A percentile compares a stretch with the other conserved stretches of the same genome.
phyloP scores from a whole-genome alignment of 2,113 vertebrate species.

The Poicephalus meyeri region DNA sequence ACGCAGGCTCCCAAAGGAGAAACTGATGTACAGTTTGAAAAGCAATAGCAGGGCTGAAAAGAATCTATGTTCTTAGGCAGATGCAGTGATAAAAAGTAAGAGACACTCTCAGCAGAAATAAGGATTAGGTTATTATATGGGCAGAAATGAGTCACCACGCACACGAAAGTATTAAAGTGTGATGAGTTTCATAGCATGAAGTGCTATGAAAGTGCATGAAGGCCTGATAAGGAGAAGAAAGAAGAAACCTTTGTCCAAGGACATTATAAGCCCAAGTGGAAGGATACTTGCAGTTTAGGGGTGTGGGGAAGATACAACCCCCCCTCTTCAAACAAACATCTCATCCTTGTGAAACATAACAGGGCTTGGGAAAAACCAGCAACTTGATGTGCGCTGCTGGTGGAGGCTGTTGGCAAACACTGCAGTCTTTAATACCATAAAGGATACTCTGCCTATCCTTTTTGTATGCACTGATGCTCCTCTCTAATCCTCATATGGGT shows the following conservation, averaged over 20 bases:
- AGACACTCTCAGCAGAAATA: neutral
- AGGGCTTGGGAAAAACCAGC: neutral
- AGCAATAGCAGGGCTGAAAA: neutral
- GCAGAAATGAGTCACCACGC: neutral
- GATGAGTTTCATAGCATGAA: neutral
- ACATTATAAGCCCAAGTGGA: neutral
- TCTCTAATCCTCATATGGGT: neutral
- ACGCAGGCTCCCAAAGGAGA: neutral
- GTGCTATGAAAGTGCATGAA: neutral
- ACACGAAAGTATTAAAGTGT: neutral
- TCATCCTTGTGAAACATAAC: neutral
- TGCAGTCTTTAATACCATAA: neutral
- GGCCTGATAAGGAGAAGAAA: neutral
- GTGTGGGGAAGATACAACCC: neutral
- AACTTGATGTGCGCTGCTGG: neutral
- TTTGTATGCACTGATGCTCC: neutral
- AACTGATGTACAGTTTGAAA: neutral
- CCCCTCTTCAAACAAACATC: accelerated
- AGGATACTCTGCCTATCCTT: neutral
- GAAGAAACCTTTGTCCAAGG: neutral
- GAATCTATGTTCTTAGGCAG: neutral
- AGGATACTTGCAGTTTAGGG: neutral
- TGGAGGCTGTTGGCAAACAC: neutral
- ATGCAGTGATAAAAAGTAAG: neutral
- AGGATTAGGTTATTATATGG: neutral